Percentiles rank a stretch among this genome's conserved stretches.
Evolutionary conservation across 92 coral and sea anemone genomes (phyloP).

Genomic region (Bergia puertoricense): DNA sequence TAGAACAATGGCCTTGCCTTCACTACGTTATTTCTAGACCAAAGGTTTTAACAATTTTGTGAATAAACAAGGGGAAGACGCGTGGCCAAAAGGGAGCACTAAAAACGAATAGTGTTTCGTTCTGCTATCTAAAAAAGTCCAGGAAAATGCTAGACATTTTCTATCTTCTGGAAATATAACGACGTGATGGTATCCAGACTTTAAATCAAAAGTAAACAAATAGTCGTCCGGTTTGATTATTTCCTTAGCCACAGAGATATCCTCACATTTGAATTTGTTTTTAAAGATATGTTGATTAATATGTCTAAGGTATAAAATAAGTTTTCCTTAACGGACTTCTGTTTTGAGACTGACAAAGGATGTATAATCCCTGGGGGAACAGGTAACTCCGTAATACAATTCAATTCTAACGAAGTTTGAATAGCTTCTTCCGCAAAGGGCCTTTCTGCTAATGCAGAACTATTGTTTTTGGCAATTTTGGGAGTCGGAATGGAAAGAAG

Average conservation of each 20-base stretch:
- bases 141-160: slow-evolving; percentile 38
- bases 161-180: slow-evolving; percentile 41
- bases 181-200: slow-evolving; percentile 53
- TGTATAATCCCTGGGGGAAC: slow-evolving; percentile 22
- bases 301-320: slow-evolving; percentile 48
- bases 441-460: slow-evolving; percentile 9
- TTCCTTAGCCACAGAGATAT: slow-evolving; percentile 18
- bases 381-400: background rate
- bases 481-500: background rate
- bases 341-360: slow-evolving; percentile 32
- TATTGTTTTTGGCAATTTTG: slow-evolving; percentile 13
- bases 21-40: slow-evolving; percentile 34
- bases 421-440: slow-evolving; percentile 28
- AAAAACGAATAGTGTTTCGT: slow-evolving; percentile 38
- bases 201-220: slow-evolving; percentile 55
- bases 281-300: slow-evolving; percentile 17
- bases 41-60: slow-evolving; percentile 41
- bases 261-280: slow-evolving; percentile 47
- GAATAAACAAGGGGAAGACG: slow-evolving; percentile 49
- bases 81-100: slow-evolving; percentile 53
- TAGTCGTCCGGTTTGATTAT: slow-evolving; percentile 43
- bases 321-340: slow-evolving; percentile 31
- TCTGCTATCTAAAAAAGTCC: slow-evolving; percentile 36
- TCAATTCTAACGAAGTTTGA: background rate
- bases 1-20: slow-evolving; percentile 42